phyloP scores from a whole-genome alignment of 64 coral and sea anemone species.

The Actinia equina region DNA sequence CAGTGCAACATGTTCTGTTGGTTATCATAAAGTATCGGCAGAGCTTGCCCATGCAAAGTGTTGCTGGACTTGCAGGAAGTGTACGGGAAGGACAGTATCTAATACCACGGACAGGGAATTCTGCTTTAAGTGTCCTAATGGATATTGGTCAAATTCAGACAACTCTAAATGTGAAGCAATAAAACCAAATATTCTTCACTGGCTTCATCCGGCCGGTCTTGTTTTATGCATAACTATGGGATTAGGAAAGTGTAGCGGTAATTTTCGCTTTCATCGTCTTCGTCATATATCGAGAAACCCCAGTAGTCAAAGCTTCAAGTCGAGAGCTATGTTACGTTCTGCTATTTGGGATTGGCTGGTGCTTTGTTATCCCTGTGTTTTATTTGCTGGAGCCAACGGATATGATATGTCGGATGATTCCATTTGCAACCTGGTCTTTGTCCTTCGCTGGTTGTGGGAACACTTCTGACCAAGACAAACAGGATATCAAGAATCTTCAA shows the following conservation, averaged over 20 bases:
- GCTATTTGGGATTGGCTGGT: conserved; percentile 70
- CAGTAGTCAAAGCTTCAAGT: conserved; percentile 76
- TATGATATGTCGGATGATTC: conserved; percentile 44
- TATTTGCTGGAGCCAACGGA: conserved; percentile 63
- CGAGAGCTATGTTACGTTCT: conserved; percentile 77
- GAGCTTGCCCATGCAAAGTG: conserved; percentile 56
- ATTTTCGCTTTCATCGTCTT: conserved; percentile 51
- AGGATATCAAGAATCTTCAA: conserved; percentile 82
- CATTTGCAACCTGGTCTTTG: conserved; percentile 61
- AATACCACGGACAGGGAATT: conserved; percentile 58
- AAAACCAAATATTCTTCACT: conserved; percentile 49
- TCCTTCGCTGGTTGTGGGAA: conserved; percentile 73
- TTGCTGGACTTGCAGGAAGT: conserved; percentile 69
- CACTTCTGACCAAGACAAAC: conserved; percentile 79
- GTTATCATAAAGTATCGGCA: conserved; percentile 52
- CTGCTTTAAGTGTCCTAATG: conserved; percentile 57
- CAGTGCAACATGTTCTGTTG: conserved; percentile 45
- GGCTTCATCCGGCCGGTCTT: conserved; percentile 42
- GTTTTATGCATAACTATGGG: conserved; percentile 52
- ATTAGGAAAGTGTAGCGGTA: conserved; percentile 33
- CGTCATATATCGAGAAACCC: conserved; percentile 55
- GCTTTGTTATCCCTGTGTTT: conserved; percentile 54
- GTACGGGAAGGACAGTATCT: conserved; percentile 43
- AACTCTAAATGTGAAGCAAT: conserved; percentile 66
- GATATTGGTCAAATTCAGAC: conserved; percentile 49